Evolutionary conservation across 2,113 vertebrate species (phyloP).

Genomic region (Rhadina sibilatrix): DNA sequence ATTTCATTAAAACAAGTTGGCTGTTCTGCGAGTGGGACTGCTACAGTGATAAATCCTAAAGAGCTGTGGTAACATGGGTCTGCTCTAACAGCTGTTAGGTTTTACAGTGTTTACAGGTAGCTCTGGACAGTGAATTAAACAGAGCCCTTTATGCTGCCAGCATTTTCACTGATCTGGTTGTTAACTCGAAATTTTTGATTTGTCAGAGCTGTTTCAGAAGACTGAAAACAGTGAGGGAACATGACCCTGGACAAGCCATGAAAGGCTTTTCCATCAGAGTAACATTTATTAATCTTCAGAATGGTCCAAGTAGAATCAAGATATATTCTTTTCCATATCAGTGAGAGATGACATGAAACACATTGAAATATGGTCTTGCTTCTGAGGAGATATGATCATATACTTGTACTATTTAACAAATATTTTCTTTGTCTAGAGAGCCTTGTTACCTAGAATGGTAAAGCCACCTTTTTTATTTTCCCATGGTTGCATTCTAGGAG

Average conservation of each 20-base stretch:
- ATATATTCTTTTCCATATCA: neutral
- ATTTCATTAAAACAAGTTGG: neutral
- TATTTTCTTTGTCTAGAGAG: neutral
- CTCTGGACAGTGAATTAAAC: neutral
- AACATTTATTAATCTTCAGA: neutral
- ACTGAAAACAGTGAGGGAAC: neutral
- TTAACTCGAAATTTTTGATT: neutral
- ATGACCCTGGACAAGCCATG: neutral
- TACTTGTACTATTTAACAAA: neutral
- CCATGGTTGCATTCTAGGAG: neutral
- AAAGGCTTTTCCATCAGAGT: neutral
- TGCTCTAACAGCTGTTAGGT: neutral
- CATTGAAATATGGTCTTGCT: neutral
- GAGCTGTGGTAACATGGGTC: neutral
- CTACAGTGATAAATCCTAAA: neutral
- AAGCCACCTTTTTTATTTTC: neutral
- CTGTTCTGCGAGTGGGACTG: neutral
- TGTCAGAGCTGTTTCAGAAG: neutral
- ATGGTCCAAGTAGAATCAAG: neutral
- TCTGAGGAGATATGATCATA: neutral
- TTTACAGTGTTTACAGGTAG: neutral
- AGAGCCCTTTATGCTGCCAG: neutral
- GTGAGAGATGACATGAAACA: neutral
- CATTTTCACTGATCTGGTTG: neutral
- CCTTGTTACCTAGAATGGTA: neutral